Percentiles rank a stretch among this genome's conserved stretches.
Conservation (phyloP, 2,797 vertebrate genomes). For the Vireo griseus region DNA sequence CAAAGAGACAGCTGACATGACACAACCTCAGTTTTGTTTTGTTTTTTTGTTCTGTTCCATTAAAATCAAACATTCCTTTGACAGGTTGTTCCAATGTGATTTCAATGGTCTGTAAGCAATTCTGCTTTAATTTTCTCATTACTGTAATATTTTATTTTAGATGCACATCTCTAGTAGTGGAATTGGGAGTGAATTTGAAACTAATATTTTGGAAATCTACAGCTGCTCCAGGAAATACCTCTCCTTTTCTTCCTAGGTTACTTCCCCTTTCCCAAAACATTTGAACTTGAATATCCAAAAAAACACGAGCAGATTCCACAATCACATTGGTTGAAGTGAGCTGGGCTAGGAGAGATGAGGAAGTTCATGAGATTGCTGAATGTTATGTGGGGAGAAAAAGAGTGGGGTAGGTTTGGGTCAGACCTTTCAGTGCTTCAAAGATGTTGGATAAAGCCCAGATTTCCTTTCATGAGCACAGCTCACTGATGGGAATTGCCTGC, state of each 20-base stretch:
- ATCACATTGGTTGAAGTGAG: rapidly evolving
- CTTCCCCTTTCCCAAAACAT: not conserved
- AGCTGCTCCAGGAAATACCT: not conserved
- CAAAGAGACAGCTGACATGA: not conserved
- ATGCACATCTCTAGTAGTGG: not conserved
- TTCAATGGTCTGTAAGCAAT: not conserved
- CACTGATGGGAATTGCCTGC: not conserved
- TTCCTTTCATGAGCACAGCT: not conserved
- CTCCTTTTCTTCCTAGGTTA: not conserved
- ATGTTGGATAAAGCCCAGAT: not conserved
- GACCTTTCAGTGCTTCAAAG: not conserved
- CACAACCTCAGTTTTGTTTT: not conserved
- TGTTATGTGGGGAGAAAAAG: not conserved
- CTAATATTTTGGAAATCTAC: not conserved
- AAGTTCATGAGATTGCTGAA: not conserved
- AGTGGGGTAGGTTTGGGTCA: not conserved
- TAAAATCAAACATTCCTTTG: not conserved
- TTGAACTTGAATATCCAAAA: not conserved
- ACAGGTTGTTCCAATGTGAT: not conserved
- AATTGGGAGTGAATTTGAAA: not conserved
- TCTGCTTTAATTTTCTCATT: not conserved
- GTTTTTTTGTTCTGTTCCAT: not conserved
- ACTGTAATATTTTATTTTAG: not conserved
- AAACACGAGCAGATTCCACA: not conserved
- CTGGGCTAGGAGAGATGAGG: not conserved